phyloP scores from a whole-genome alignment of 2,888 invertebrate genomes.

The Hirudinaria manillensis region DNA sequence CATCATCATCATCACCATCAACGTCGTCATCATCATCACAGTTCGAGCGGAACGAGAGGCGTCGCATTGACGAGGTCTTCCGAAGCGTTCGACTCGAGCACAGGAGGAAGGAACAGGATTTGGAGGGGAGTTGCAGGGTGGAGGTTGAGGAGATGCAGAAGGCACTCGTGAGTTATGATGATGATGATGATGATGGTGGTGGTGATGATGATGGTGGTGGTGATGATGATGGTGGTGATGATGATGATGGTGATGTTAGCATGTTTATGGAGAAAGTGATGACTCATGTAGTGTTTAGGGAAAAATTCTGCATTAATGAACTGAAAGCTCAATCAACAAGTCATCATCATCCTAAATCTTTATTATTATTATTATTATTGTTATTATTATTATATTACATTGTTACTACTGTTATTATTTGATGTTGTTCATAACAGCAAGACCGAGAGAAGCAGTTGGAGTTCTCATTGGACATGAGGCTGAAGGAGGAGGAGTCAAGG shows the following conservation, averaged over 20 bases:
- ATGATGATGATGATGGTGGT: not conserved
- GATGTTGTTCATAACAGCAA: not conserved
- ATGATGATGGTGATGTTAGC: not conserved
- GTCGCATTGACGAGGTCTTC: not conserved
- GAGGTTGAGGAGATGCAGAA: not conserved
- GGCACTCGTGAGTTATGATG: not conserved
- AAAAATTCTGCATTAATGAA: not conserved
- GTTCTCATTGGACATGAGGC: not conserved
- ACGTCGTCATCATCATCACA: not conserved
- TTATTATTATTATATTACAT: not conserved
- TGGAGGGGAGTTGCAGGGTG: not conserved
- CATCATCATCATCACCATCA: not conserved
- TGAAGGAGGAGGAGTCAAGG: not conserved
- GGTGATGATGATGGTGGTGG: not conserved
- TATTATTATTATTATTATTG: not conserved
- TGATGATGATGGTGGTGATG: not conserved
- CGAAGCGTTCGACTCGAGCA: not conserved
- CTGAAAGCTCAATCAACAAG: not conserved
- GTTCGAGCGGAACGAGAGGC: slow-evolving; percentile 8
- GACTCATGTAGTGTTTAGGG: not conserved
- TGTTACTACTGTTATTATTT: not conserved
- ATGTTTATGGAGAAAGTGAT: not conserved
- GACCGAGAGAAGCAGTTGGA: not conserved
- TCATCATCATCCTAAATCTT: not conserved
- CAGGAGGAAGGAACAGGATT: not conserved